phyloP scores from a whole-genome alignment of 1,140 invertebrate genomes.

The Rhagoletis pomonella region DNA sequence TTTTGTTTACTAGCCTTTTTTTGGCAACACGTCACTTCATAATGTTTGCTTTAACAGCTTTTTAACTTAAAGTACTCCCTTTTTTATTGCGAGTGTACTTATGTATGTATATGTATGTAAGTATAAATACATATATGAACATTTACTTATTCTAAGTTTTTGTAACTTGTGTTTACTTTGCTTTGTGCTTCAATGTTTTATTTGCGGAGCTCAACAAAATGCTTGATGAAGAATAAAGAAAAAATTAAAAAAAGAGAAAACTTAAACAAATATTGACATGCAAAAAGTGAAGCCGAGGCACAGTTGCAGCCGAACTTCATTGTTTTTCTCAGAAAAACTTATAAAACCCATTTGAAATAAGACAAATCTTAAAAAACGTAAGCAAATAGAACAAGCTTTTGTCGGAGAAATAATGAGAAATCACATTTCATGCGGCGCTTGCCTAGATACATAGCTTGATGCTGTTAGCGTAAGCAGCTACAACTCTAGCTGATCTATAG shows the following conservation, averaged over 20 bases:
- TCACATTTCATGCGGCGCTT: background rate
- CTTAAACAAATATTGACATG: conserved; percentile 38
- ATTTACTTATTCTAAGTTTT: conserved; percentile 20
- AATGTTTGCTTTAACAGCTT: conserved; percentile 41
- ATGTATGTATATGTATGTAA: background rate
- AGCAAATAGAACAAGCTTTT: conserved; percentile 28
- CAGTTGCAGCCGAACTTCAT: background rate
- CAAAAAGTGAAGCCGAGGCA: background rate
- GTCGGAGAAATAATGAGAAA: conserved; percentile 17
- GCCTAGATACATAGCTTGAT: background rate
- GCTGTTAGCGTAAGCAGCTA: background rate
- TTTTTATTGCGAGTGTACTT: background rate
- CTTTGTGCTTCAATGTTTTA: conserved; percentile 26
- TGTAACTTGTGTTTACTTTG: conserved; percentile 30
- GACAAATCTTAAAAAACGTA: too few species aligned
- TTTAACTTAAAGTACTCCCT: background rate
- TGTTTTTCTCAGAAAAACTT: conserved; percentile 30
- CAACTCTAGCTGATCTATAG: background rate
- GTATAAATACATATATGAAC: too few species aligned
- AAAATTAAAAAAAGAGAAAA: conserved; percentile 2
- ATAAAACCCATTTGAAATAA: background rate
- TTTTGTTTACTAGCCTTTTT: too few species aligned
- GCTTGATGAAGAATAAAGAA: background rate
- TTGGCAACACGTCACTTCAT: conserved; percentile 25
- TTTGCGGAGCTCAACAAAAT: conserved; percentile 40